These are phyloP conservation scores for Spodoptera exigua DNA, from an alignment of 2,888 invertebrate species.

Conservation along the genomic window DNA sequence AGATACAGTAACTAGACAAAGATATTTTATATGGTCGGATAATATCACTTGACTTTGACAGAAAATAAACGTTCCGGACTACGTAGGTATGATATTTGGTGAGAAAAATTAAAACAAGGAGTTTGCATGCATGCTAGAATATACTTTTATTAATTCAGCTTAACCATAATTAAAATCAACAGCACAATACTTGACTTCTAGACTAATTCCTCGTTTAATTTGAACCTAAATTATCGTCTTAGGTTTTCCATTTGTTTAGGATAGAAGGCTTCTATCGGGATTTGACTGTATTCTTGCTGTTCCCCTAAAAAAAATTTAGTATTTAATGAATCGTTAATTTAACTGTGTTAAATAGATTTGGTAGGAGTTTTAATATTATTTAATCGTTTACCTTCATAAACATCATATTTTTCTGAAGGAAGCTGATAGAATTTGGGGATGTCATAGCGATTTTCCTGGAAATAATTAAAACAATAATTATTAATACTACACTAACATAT, in stretches of 20 bases:
- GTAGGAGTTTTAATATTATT: constrained; percentile 11
- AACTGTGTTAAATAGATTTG: neutral
- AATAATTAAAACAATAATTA: neutral
- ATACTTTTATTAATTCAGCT: constrained; percentile 31
- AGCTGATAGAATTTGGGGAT: constrained; percentile 82
- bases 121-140: constrained; percentile 37
- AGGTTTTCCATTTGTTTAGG: constrained; percentile 69
- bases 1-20: neutral
- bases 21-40: constrained; percentile 8
- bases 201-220: neutral
- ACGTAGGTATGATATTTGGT: neutral
- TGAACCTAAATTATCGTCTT: constrained; percentile 59
- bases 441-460: constrained; percentile 81
- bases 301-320: constrained; percentile 26
- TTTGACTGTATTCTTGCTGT: constrained; percentile 49
- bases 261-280: constrained; percentile 66
- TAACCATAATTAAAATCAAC: constrained; percentile 40
- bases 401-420: constrained; percentile 66
- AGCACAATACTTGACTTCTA: constrained; percentile 3
- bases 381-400: constrained; percentile 71
- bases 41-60: constrained; percentile 51
- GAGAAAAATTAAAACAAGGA: constrained; percentile 28
- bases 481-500: too few relatives aligned
- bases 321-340: neutral
- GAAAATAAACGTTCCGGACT: constrained; percentile 32